phyloP scores from a whole-genome alignment of 1,140 invertebrate genomes.

The Nymphalis io region DNA sequence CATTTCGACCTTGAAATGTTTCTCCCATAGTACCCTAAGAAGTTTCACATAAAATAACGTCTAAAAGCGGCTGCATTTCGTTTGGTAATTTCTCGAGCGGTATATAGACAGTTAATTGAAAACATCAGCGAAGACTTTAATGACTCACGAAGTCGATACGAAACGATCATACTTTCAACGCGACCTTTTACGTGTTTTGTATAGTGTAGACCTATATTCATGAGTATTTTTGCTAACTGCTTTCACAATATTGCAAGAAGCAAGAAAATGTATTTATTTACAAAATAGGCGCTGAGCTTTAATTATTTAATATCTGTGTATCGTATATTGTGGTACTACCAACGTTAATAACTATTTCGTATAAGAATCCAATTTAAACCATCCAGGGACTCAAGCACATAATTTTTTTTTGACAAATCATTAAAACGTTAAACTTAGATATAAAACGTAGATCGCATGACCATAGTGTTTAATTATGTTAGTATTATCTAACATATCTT shows the following conservation, averaged over 20 bases:
- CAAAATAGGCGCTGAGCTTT: no score
- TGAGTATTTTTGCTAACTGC: not conserved
- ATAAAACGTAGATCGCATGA: not conserved
- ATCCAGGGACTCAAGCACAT: no score
- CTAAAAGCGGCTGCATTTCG: not conserved
- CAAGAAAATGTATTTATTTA: no score
- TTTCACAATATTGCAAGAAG: not conserved
- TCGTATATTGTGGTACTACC: no score
- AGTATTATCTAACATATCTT: no score
- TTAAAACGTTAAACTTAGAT: not conserved
- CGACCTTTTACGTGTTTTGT: conserved; percentile 10
- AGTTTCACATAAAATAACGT: no score
- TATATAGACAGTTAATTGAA: conserved; percentile 24
- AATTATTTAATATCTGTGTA: no score
- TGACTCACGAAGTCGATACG: conserved; percentile 16
- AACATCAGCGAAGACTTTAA: conserved; percentile 13
- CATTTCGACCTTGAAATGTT: no score
- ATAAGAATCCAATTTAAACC: no score
- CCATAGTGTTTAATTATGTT: not conserved
- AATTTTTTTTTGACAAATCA: no score
- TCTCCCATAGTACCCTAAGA: no score
- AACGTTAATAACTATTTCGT: no score
- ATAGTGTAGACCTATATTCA: not conserved
- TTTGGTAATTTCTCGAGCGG: conserved; percentile 1
- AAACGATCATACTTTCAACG: conserved; percentile 19